Conservation (phyloP, 2,113 vertebrate species). For the Phycodurus eques region DNA sequence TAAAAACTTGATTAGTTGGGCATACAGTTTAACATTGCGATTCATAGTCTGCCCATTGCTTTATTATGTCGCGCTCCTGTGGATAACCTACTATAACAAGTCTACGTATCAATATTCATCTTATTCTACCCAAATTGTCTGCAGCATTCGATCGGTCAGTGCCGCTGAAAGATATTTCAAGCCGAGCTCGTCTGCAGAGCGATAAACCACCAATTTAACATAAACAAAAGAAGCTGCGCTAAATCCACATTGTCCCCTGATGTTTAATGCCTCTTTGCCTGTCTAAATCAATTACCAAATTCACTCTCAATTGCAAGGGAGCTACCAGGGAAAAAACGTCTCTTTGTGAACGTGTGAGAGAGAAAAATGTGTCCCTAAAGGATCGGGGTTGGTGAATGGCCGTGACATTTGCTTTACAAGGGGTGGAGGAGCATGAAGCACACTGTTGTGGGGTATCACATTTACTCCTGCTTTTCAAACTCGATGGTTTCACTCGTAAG, state of each 20-base stretch:
- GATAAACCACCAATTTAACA: not conserved
- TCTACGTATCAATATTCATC: not conserved
- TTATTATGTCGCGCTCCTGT: not conserved
- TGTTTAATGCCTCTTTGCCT: slow-evolving; percentile 19
- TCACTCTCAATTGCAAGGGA: slow-evolving; percentile 1
- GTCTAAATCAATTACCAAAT: slow-evolving; percentile 17
- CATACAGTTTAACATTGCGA: not conserved
- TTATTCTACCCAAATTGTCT: slow-evolving; percentile 8
- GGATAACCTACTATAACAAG: not conserved
- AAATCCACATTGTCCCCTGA: slow-evolving; percentile 7
- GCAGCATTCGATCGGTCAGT: not conserved
- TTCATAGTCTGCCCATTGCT: not conserved
- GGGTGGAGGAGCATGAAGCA: slow-evolving; percentile 55
- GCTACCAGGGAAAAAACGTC: slow-evolving; percentile 9
- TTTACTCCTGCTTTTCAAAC: slow-evolving; percentile 49
- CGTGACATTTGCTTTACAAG: slow-evolving; percentile 60
- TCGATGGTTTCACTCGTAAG: slow-evolving; percentile 33
- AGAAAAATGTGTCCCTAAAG: slow-evolving; percentile 37
- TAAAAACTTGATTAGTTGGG: not conserved
- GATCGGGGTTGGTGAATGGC: slow-evolving; percentile 50
- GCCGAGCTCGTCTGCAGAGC: not conserved
- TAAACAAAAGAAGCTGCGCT: not conserved
- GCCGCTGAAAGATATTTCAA: slow-evolving; percentile 18
- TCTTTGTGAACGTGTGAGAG: slow-evolving; percentile 25
- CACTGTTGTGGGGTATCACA: slow-evolving; percentile 60